phyloP scores from a whole-genome alignment of 2,113 vertebrate species.

The Podarcis muralis region DNA sequence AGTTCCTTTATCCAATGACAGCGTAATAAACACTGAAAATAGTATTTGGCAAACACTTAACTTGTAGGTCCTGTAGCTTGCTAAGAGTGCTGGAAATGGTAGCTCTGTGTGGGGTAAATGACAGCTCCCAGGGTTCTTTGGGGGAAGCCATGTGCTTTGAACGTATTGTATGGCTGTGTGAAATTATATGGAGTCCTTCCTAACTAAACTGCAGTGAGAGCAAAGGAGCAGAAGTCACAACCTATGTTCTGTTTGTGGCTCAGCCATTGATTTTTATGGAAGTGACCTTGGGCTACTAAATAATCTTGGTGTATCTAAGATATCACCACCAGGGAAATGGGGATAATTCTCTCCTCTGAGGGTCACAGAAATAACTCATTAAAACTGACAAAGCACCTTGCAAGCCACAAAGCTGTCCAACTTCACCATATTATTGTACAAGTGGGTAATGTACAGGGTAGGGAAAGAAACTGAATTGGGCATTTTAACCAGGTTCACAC shows the following conservation, averaged over 20 bases:
- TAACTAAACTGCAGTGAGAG: not conserved
- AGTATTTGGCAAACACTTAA: not conserved
- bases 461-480: not conserved
- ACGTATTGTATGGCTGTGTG: not conserved
- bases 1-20: not conserved
- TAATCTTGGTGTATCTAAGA: not conserved
- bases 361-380: conserved; percentile 1
- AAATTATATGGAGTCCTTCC: not conserved
- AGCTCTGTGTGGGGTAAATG: too few relatives aligned
- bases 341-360: conserved; percentile 7
- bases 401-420: not conserved
- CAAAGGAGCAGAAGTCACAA: not conserved
- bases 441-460: conserved; percentile 30
- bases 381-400: conserved; percentile 6
- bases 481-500: conserved; percentile 28
- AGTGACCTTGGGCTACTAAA: not conserved
- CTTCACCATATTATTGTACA: conserved; percentile 40
- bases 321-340: not conserved
- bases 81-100: too few relatives aligned
- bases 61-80: too few relatives aligned
- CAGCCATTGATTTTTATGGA: not conserved
- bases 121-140: too few relatives aligned
- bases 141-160: too few relatives aligned
- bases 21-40: not conserved
- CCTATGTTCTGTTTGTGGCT: not conserved